Base-by-base conservation (phyloP, 1,140 invertebrate species). In the Euwallacea fornicatus region DNA sequence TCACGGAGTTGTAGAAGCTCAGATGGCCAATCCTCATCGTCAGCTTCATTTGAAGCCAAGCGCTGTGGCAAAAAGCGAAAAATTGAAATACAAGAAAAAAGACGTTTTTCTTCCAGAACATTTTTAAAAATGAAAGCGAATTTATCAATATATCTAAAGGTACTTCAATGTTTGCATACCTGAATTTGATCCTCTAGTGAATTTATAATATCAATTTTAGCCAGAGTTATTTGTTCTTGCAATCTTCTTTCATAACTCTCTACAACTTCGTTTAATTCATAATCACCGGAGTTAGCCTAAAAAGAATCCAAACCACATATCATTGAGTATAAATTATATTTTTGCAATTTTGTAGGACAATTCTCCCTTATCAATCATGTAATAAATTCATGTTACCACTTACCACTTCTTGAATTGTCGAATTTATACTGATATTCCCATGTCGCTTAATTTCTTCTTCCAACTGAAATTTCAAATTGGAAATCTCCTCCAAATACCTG, bases 1-100 rank as follows among this genome's bases (percentile, higher is more conserved):
- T 90, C 88, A 4, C 88, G 80, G 41, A 91, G 76, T 68, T 87
- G 84, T 42, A 90, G 81, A 56, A 92, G 82, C 79, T 91, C 90
- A 53, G 86, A 75, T 7, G 90, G 89, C 88, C 89, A 90, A 77
- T 87, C 86, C 70, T 87, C 85, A 71, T 87, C 84, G 60, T 89
- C 88, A 41, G 84, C 83, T 6, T 88, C 86, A 72, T 86, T 86
- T 2, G 85, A 87, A 50, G 90, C 81, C 66, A 91, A 78, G 73
- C 86, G 86, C 89, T 91, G 78, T 43, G 76, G 75, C 73, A 72
- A 33, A 4, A 33, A 33, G 21, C 4, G 21, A 43, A 65, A 33
- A 33, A 33, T 33, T 33, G 4, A 62, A 65, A 63, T 43, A 54
- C 54, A 55, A 9, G n/a, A 66, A 66, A 68, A 33, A 33, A 33